Conservation (phyloP, 2,888 invertebrate genomes). For the Phalera bucephala region DNA sequence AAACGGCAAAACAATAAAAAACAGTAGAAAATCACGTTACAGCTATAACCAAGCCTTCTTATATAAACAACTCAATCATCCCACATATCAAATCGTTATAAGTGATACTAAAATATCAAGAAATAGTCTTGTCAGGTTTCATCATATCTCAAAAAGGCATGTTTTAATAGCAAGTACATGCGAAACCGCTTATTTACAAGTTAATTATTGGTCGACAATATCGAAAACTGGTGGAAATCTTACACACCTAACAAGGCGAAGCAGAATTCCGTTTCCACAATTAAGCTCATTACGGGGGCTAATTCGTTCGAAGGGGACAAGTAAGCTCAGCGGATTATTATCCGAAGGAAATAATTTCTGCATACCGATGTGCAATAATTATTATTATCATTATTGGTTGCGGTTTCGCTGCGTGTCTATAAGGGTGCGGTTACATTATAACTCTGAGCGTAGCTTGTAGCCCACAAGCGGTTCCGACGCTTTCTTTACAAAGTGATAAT, state of each 20-base stretch:
- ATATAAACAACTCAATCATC: too few species aligned
- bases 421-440: slow-evolving; percentile 17
- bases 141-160: slow-evolving; percentile 20
- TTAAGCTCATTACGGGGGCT: slow-evolving; percentile 63
- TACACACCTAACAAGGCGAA: slow-evolving; percentile 42
- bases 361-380: slow-evolving; percentile 59
- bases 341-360: slow-evolving; percentile 59
- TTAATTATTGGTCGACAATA: slow-evolving; percentile 42
- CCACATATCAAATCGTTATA: neutral
- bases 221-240: slow-evolving; percentile 38
- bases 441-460: slow-evolving; percentile 5
- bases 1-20: neutral
- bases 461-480: too few species aligned
- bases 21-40: neutral
- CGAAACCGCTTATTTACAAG: slow-evolving; percentile 30
- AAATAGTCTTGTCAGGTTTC: slow-evolving; percentile 23
- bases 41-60: too few species aligned
- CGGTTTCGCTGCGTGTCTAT: slow-evolving; percentile 44
- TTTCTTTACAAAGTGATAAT: too few species aligned
- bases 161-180: slow-evolving; percentile 22
- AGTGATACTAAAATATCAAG: slow-evolving; percentile 17
- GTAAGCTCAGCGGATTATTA: slow-evolving; percentile 57
- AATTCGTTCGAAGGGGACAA: slow-evolving; percentile 66
- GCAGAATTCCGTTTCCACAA: slow-evolving; percentile 62
- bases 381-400: slow-evolving; percentile 54